A percentile compares a stretch with the other conserved stretches of the same genome.
phyloP scores from a whole-genome alignment of 2,888 invertebrate species.

The Tridacna gigas region DNA sequence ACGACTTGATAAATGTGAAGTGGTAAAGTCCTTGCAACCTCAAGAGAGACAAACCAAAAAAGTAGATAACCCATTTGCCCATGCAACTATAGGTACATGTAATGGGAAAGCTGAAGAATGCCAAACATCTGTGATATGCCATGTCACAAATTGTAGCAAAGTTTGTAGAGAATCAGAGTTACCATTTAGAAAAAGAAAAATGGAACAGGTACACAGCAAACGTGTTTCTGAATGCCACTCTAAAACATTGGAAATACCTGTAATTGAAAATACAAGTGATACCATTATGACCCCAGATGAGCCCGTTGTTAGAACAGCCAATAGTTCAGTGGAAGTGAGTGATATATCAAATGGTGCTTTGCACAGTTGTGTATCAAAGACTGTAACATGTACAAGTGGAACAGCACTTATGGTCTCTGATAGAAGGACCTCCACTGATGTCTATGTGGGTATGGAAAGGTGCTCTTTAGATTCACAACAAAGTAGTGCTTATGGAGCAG shows the following conservation, averaged over 20 bases:
- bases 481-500: neutral
- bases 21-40: neutral
- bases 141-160: neutral
- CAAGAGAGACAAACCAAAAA: constrained; percentile 16
- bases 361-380: neutral
- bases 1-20: constrained; percentile 53
- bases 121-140: neutral
- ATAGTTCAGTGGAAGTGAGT: neutral
- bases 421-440: constrained; percentile 17
- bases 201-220: constrained; percentile 8
- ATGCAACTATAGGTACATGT: neutral
- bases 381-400: too few relatives aligned
- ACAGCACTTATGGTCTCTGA: neutral
- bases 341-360: neutral
- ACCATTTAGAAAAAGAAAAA: constrained; percentile 62
- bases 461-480: constrained; percentile 29
- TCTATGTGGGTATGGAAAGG: constrained; percentile 40
- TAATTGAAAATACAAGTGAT: too few relatives aligned
- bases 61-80: constrained; percentile 8
- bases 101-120: neutral
- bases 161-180: constrained; percentile 31
- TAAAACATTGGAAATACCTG: too few relatives aligned
- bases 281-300: too few relatives aligned
- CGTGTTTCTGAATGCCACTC: too few relatives aligned
- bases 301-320: neutral